Evolutionary conservation across 2,888 invertebrate species (phyloP).

Genomic region (Epistrophe grossulariae): DNA sequence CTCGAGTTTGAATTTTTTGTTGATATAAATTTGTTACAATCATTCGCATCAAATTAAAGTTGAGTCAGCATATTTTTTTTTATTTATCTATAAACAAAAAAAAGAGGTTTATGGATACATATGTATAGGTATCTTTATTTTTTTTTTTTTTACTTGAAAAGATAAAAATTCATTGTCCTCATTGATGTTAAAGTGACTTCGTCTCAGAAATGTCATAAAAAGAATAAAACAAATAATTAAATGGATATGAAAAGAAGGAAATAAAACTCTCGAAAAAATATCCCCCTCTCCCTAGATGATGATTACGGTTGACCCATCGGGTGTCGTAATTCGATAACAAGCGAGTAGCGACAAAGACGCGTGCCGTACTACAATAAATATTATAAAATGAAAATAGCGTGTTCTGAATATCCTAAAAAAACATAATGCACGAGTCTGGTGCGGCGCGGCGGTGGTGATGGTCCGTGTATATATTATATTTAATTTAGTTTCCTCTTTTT

Average conservation of each 20-base stretch:
- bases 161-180: constrained; percentile 66
- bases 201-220: background rate
- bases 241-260: background rate
- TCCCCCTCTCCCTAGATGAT: constrained; percentile 34
- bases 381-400: constrained; percentile 67
- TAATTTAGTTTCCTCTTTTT: constrained; percentile 51
- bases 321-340: constrained; percentile 72
- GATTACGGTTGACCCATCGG: constrained; percentile 71
- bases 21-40: constrained; percentile 56
- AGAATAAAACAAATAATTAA: constrained; percentile 42
- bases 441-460: background rate
- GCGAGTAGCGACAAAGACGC: constrained; percentile 59
- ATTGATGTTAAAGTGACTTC: constrained; percentile 53
- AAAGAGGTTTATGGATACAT: too few relatives aligned
- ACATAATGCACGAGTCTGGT: constrained; percentile 20
- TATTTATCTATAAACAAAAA: background rate
- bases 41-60: background rate
- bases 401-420: constrained; percentile 38
- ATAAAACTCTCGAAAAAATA: constrained; percentile 3
- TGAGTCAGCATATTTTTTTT: constrained; percentile 28
- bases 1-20: constrained; percentile 14
- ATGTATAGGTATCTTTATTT: too few relatives aligned
- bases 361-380: constrained; percentile 70
- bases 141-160: constrained; percentile 21
- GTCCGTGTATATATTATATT: constrained; percentile 59